Conservation (phyloP, 2,113 vertebrate species). For the Trichechus manatus region DNA sequence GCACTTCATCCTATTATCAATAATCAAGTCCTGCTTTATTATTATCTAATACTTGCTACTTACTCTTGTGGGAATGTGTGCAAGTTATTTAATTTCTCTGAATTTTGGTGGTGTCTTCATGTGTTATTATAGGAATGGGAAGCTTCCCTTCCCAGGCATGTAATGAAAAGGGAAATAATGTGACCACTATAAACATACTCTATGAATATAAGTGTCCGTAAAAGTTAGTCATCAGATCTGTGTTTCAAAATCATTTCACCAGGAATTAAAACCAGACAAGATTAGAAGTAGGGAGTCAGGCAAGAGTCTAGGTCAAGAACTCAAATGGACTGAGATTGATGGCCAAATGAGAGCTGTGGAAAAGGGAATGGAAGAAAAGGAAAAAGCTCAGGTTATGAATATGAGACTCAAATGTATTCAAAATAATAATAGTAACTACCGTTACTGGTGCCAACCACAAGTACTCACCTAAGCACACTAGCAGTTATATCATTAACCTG, state of each 20-base stretch:
- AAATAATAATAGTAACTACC: neutral
- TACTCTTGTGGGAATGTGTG: neutral
- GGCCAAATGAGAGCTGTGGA: neutral
- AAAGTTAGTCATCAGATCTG: neutral
- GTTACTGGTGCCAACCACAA: neutral
- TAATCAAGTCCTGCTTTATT: neutral
- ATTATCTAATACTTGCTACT: neutral
- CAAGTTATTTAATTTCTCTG: neutral
- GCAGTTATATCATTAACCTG: neutral
- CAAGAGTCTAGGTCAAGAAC: neutral
- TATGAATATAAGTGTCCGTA: neutral
- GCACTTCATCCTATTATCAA: neutral
- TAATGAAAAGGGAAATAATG: neutral
- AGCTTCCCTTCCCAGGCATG: neutral
- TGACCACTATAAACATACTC: neutral
- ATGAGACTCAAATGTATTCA: neutral
- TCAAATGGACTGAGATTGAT: neutral
- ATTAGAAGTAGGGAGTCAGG: neutral
- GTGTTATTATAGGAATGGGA: neutral
- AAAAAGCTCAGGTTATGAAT: neutral
- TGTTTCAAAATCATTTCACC: neutral
- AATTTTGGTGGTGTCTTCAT: neutral
- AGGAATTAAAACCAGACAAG: neutral
- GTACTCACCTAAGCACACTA: neutral
- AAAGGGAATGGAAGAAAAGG: neutral